phyloP scores from a whole-genome alignment of 2,113 vertebrate species.

The Mustela lutreola region DNA sequence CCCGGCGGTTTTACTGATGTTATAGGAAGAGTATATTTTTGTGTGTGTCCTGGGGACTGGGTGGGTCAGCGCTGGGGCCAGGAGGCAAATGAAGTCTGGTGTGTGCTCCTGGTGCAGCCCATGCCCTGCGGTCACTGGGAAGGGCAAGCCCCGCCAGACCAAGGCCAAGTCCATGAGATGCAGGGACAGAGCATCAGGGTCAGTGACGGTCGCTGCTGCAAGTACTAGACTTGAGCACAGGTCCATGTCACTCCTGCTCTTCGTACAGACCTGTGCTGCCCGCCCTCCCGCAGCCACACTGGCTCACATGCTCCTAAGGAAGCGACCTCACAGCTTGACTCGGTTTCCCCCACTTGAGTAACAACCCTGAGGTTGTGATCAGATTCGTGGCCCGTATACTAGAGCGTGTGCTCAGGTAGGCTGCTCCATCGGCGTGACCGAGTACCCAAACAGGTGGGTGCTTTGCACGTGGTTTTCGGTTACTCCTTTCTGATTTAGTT shows the following conservation, averaged over 20 bases:
- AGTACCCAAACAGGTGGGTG: neutral
- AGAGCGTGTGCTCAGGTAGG: neutral
- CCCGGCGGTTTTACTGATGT: slow-evolving; percentile 70
- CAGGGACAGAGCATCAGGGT: neutral
- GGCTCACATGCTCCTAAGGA: no score
- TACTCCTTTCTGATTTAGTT: neutral
- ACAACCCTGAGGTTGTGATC: neutral
- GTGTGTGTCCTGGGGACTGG: neutral
- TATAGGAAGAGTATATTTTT: neutral
- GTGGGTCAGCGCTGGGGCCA: fast-evolving
- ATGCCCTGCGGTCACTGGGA: neutral
- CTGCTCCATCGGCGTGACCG: neutral
- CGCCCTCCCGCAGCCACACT: no score
- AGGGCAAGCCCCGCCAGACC: neutral
- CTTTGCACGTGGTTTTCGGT: neutral
- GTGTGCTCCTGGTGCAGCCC: no score
- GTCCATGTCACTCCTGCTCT: neutral
- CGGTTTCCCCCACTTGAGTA: neutral
- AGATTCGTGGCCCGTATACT: fast-evolving
- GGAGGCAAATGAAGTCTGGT: neutral
- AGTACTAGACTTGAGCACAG: neutral
- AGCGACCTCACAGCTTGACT: neutral
- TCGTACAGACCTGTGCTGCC: fast-evolving
- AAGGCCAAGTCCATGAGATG: neutral
- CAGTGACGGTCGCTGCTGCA: neutral